A percentile compares a stretch with the other conserved stretches of the same genome.
Conservation (phyloP, 2,888 invertebrate genomes). For the Chelonus formosanus region DNA sequence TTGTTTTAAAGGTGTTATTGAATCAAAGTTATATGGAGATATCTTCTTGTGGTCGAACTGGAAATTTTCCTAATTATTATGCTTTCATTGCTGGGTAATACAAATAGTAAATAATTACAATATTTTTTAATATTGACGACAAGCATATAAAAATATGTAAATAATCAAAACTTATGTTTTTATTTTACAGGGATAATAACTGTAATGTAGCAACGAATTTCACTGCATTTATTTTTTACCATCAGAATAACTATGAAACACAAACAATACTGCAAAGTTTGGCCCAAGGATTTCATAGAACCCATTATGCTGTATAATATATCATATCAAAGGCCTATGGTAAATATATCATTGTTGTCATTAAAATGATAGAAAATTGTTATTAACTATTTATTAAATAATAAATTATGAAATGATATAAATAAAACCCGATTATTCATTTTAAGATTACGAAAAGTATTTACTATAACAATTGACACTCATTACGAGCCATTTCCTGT, state of each 20-base stretch:
- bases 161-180: constrained; percentile 7
- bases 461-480: too few relatives aligned
- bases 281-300: constrained; percentile 68
- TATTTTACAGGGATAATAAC: constrained; percentile 64
- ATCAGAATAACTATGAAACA: constrained; percentile 61
- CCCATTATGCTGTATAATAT: constrained; percentile 66
- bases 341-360: background rate
- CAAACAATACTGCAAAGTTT: constrained; percentile 67
- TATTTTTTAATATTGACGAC: background rate
- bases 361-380: background rate
- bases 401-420: too few relatives aligned
- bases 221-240: constrained; percentile 66
- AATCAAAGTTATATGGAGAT: constrained; percentile 74
- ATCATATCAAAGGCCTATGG: background rate
- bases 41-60: constrained; percentile 71
- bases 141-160: too few relatives aligned
- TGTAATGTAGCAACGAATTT: constrained; percentile 66
- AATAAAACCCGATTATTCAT: too few relatives aligned
- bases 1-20: constrained; percentile 64
- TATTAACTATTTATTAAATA: too few relatives aligned
- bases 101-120: constrained; percentile 17
- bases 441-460: too few relatives aligned
- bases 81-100: constrained; percentile 72
- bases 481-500: too few relatives aligned
- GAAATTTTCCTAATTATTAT: constrained; percentile 68